Evolutionary conservation across 53 echinoderm and acorn worm species (phyloP), one percentile per base, ranked within the genome.

Genomic region (Henricia sp.): DNA sequence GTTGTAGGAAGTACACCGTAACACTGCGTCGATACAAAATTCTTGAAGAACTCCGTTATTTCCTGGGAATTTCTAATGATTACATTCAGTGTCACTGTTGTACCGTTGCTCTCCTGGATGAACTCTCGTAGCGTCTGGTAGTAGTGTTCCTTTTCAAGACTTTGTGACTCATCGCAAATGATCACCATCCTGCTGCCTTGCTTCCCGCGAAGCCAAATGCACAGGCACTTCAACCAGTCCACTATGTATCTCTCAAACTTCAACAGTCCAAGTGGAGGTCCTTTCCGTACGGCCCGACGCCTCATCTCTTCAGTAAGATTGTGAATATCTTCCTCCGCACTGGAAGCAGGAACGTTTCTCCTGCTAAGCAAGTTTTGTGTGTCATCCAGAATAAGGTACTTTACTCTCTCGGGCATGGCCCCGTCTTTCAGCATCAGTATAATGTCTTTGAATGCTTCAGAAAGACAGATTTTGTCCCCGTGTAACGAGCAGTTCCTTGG

Each of bases 91-190:
- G 72, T 72, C 36, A 52, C 72, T 2, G 72, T 72, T 32, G 17
- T 51, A 19, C 72, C 72, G 20, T 72, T 72, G 6, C 32, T 33
- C 52, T 72, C 72, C 30, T 19, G 14, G 33, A 72, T 72, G 52
- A 72, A 72, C 34, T 72, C 30, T 35, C 35, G 46, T 72, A 72
- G 11, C 5, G 72, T 72, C 21, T 72, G 19, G 72, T 72, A 72
- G 53, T 72, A 72, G 35, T 72, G 72, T 35, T 34, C 34, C 21
- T 4, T 51, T 24, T 72, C 72, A 30, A 72, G 52, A 12, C 72
- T 72, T 35, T 72, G 72, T n/a, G 72, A 72, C 34, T 72, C 72
- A 20, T 72, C 72, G 16, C 52, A 52, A n/a, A 72, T 72, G 33
- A 72, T 14, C 37, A 72, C 72, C 52, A 72, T 72, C 52, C 52